Percentiles rank a stretch among this genome's conserved stretches.
Evolutionary conservation across 1,140 invertebrate genomes (phyloP).

Genomic region (Zaprionus ghesquierei): DNA sequence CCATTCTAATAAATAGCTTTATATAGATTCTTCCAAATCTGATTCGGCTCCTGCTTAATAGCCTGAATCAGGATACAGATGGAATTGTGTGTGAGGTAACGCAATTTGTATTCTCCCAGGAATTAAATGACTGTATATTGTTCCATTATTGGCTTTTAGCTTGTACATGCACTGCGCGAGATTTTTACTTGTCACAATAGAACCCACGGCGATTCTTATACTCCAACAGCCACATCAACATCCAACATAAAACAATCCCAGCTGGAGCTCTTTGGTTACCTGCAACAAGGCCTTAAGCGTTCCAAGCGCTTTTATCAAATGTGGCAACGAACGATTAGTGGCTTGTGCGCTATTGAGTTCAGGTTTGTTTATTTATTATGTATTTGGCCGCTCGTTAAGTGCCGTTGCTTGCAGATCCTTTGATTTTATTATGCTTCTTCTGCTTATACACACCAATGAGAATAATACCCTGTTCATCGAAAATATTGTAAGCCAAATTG

Average conservation of each 20-base stretch:
- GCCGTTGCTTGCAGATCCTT: slow-evolving; percentile 67
- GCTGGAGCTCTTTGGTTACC: slow-evolving; percentile 62
- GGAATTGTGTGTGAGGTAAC: slow-evolving; percentile 61
- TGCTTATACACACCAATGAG: slow-evolving; percentile 81
- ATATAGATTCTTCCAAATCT: slow-evolving; percentile 59
- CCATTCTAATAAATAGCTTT: neutral
- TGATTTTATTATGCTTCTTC: slow-evolving; percentile 82
- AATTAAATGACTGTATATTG: neutral
- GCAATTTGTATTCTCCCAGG: neutral
- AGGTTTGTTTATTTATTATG: slow-evolving; percentile 32
- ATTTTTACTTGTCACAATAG: slow-evolving; percentile 61
- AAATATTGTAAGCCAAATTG: slow-evolving; percentile 69
- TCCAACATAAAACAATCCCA: slow-evolving; percentile 52
- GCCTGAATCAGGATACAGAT: slow-evolving; percentile 66
- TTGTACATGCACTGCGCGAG: slow-evolving; percentile 63
- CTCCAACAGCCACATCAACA: neutral
- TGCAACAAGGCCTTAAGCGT: slow-evolving; percentile 63
- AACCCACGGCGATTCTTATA: neutral
- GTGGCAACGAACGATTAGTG: slow-evolving; percentile 64
- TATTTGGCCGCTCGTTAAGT: neutral
- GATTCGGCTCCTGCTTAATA: slow-evolving; percentile 67
- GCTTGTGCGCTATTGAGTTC: slow-evolving; percentile 41
- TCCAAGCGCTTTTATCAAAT: slow-evolving; percentile 71
- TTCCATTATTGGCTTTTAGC: no score
- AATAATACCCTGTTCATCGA: slow-evolving; percentile 80